phyloP scores from a whole-genome alignment of 2,888 invertebrate genomes.

The Halocaridina rubra region DNA sequence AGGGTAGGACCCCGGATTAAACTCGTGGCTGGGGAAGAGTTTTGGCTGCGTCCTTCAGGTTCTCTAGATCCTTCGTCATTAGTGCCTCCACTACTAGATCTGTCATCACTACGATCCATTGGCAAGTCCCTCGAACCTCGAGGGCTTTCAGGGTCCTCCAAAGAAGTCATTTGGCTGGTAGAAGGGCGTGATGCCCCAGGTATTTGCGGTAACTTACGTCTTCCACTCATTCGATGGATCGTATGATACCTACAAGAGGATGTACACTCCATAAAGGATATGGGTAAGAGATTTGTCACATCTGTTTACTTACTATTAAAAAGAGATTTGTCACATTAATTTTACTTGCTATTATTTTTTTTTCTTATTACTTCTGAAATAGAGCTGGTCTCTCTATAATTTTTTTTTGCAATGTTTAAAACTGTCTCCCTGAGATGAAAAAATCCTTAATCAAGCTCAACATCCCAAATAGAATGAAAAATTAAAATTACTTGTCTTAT shows the following conservation, averaged over 20 bases:
- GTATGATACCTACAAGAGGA: constrained; percentile 62
- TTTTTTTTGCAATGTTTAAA: too few relatives aligned
- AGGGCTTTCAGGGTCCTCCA: constrained; percentile 28
- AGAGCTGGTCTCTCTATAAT: too few relatives aligned
- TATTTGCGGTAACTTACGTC: constrained; percentile 63
- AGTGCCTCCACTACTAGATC: background rate
- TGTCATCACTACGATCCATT: constrained; percentile 15
- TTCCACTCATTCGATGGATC: constrained; percentile 64
- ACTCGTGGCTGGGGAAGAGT: constrained; percentile 61
- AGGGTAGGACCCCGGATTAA: constrained; percentile 48
- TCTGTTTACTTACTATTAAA: too few relatives aligned
- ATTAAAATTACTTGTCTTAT: too few relatives aligned
- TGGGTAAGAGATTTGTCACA: too few relatives aligned
- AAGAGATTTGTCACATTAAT: too few relatives aligned
- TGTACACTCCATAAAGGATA: too few relatives aligned
- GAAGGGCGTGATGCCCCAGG: constrained; percentile 48
- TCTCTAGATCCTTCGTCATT: constrained; percentile 38
- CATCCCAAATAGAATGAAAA: too few relatives aligned
- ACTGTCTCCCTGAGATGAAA: too few relatives aligned
- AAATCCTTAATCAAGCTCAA: too few relatives aligned
- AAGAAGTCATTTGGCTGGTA: constrained; percentile 81
- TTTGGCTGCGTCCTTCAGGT: constrained; percentile 60
- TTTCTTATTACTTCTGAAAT: too few relatives aligned
- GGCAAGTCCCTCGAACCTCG: background rate
- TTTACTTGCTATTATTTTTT: too few relatives aligned